Percentiles rank a stretch among this genome's conserved stretches.
Evolutionary conservation across 2,888 invertebrate species (phyloP).

Genomic region (Leuctra nigra): DNA sequence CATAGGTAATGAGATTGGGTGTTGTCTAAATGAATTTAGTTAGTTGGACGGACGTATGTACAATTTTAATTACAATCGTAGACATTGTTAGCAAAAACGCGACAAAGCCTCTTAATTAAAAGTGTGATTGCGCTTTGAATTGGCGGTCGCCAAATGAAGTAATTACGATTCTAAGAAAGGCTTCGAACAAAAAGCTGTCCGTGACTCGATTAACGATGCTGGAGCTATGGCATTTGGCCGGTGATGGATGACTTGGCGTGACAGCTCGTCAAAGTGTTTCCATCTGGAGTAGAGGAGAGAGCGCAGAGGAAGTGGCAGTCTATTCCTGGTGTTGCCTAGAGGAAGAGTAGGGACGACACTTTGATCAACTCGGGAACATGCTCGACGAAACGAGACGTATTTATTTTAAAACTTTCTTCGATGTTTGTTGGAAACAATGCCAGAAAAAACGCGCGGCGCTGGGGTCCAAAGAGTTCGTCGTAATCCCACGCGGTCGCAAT

Average conservation of each 20-base stretch:
- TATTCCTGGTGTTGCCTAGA: neutral
- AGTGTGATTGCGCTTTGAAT: no score
- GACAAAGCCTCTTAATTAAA: no score
- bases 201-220: neutral
- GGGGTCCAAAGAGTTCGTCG: no score
- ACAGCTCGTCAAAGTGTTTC: conserved; percentile 1
- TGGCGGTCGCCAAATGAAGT: conserved; percentile 10
- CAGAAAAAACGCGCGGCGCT: conserved; percentile 1
- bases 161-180: conserved; percentile 8
- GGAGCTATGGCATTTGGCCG: neutral
- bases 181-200: neutral
- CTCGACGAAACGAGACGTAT: neutral
- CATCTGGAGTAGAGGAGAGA: neutral
- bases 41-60: no score
- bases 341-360: conserved; percentile 1
- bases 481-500: no score
- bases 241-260: neutral
- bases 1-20: no score
- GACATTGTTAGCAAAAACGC: no score
- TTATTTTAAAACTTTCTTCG: neutral
- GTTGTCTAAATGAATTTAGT: no score
- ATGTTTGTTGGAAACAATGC: conserved; percentile 1
- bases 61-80: no score
- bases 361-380: neutral
- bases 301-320: conserved; percentile 4